These are phyloP conservation scores for Charina bottae DNA, from an alignment of 2,113 vertebrate genomes.

Conservation along the genomic window DNA sequence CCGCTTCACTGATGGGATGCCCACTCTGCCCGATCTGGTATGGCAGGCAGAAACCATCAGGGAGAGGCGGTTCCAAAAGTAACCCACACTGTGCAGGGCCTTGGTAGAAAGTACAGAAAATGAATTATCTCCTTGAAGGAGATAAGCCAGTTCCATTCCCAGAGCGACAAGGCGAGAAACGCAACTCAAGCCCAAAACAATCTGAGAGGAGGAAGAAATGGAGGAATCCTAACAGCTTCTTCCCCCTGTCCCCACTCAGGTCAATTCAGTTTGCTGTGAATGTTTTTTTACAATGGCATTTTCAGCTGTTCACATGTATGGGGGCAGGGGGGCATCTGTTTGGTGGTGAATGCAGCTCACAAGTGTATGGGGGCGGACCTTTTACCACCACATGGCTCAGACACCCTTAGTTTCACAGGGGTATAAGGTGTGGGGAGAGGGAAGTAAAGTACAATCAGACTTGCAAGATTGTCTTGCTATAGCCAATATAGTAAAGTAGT, in stretches of 20 bases:
- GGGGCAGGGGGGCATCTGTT: neutral
- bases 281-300: neutral
- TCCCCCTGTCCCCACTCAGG: neutral
- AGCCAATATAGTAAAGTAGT: too few relatives aligned
- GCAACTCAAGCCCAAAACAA: neutral
- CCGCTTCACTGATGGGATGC: neutral
- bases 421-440: too few relatives aligned
- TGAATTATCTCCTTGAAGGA: neutral
- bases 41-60: neutral
- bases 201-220: neutral
- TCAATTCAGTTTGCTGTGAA: neutral
- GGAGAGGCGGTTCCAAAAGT: neutral
- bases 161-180: neutral
- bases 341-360: neutral
- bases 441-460: too few relatives aligned
- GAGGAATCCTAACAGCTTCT: neutral
- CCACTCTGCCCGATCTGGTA: neutral
- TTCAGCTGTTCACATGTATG: neutral
- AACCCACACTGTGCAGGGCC: neutral
- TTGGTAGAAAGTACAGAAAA: neutral
- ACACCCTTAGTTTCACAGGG: neutral
- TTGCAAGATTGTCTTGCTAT: too few relatives aligned
- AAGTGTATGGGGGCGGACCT: neutral
- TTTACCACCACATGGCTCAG: neutral
- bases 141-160: neutral